Percentiles rank a stretch among this genome's conserved stretches.
These are phyloP conservation scores for Salmo trutta DNA, from an alignment of 2,797 vertebrate genomes.

Conservation along the genomic window DNA sequence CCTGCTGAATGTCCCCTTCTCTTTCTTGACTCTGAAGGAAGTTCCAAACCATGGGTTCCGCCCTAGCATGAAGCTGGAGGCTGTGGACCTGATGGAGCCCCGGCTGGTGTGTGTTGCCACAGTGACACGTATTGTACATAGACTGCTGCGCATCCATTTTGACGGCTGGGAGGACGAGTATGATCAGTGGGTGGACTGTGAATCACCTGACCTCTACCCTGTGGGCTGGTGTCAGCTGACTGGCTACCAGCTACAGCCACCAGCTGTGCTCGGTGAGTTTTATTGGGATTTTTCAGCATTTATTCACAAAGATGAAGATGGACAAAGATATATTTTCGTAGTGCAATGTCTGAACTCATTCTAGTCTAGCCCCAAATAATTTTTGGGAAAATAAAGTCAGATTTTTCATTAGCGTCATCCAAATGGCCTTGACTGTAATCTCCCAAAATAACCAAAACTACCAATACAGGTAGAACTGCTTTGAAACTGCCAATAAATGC, in stretches of 20 bases:
- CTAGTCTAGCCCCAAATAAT: background rate
- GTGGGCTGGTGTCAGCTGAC: conserved; percentile 93
- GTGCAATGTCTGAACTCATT: background rate
- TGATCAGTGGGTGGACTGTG: conserved; percentile 93
- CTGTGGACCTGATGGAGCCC: conserved; percentile 93
- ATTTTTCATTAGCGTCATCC: too few species aligned
- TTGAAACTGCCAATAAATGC: background rate
- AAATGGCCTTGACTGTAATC: too few species aligned
- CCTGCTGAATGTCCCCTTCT: background rate
- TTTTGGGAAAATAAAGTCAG: too few species aligned
- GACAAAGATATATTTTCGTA: too few species aligned
- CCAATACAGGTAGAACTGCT: background rate
- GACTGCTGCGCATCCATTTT: conserved; percentile 89
- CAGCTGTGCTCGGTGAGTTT: conserved; percentile 80
- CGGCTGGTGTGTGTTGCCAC: conserved; percentile 90
- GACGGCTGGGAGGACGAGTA: conserved; percentile 94
- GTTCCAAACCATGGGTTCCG: conserved; percentile 90
- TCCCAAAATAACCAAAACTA: too few species aligned
- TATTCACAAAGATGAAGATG: too few species aligned
- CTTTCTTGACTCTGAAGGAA: conserved; percentile 70
- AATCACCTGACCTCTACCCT: conserved; percentile 91
- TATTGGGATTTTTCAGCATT: too few species aligned
- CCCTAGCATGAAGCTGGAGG: conserved; percentile 90
- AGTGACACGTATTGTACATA: conserved; percentile 89
- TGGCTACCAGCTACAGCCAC: conserved; percentile 90